These are phyloP conservation scores for Drepana falcataria DNA, from an alignment of 2,888 invertebrate genomes.

Conservation along the genomic window DNA sequence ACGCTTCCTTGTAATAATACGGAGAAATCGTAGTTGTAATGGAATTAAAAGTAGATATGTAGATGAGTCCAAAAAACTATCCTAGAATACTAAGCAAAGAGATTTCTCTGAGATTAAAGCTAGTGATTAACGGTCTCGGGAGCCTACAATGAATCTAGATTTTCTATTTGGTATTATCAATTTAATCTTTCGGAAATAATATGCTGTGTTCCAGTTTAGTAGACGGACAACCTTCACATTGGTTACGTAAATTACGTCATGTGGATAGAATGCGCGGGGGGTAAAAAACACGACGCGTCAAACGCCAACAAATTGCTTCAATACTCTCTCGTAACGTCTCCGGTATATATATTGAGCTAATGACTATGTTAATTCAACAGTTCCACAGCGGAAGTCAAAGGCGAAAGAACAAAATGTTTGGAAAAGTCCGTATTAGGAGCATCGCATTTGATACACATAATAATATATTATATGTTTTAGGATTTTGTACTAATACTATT, in stretches of 20 bases:
- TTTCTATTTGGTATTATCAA: slow-evolving; percentile 15
- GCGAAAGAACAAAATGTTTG: slow-evolving; percentile 69
- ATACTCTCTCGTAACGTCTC: slow-evolving; percentile 76
- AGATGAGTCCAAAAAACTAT: slow-evolving; percentile 11
- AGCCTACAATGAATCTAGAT: neutral
- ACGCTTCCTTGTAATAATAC: too few relatives aligned
- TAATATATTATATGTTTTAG: slow-evolving; percentile 8
- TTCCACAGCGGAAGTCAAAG: slow-evolving; percentile 69
- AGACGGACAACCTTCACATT: slow-evolving; percentile 68
- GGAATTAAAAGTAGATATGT: neutral
- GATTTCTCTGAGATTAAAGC: slow-evolving; percentile 27
- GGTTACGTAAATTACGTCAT: slow-evolving; percentile 76
- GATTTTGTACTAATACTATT: slow-evolving; percentile 3
- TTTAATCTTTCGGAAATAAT: slow-evolving; percentile 28
- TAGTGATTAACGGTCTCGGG: slow-evolving; percentile 11
- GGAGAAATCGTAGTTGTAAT: neutral
- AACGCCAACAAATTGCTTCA: slow-evolving; percentile 67
- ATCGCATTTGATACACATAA: slow-evolving; percentile 7
- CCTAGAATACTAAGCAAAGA: slow-evolving; percentile 27
- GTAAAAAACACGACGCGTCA: slow-evolving; percentile 64
- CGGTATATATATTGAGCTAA: slow-evolving; percentile 74
- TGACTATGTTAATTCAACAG: slow-evolving; percentile 74
- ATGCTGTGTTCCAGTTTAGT: slow-evolving; percentile 36
- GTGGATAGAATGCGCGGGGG: slow-evolving; percentile 48
- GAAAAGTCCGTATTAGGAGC: slow-evolving; percentile 54